Evolutionary conservation across 2,888 invertebrate genomes (phyloP).

Genomic region (Mesochorus sp.): DNA sequence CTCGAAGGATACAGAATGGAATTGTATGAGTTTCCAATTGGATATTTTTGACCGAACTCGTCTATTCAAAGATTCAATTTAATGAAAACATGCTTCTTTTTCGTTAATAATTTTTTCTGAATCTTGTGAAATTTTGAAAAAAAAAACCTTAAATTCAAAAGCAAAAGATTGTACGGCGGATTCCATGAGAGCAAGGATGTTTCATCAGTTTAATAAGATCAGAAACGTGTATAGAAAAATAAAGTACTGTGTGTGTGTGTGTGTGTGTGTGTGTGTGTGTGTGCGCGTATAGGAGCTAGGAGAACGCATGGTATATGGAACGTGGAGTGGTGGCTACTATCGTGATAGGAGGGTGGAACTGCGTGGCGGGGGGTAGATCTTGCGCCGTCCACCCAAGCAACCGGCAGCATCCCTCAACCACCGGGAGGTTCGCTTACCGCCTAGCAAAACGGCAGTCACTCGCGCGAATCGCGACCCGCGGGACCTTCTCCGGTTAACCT

Average conservation of each 20-base stretch:
- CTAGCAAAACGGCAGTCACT: constrained; percentile 77
- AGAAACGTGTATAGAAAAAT: too few species aligned
- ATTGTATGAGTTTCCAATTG: too few species aligned
- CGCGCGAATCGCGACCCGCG: constrained; percentile 78
- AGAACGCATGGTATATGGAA: constrained; percentile 33
- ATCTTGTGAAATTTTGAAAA: too few species aligned
- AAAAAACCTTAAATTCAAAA: too few species aligned
- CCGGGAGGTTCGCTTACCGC: constrained; percentile 60
- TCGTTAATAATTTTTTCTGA: too few species aligned
- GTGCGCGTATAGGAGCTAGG: constrained; percentile 3
- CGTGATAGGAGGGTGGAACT: constrained; percentile 60
- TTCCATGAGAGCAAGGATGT: too few species aligned
- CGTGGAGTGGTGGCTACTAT: constrained; percentile 38
- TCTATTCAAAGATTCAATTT: too few species aligned
- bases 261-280: not conserved
- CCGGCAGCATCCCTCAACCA: constrained; percentile 78
- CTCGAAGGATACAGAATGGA: too few species aligned
- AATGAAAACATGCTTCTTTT: too few species aligned
- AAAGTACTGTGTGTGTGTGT: not conserved
- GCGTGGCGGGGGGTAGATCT: constrained; percentile 77
- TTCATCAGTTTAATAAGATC: too few species aligned
- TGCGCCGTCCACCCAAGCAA: constrained; percentile 78
- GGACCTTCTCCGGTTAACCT: constrained; percentile 62
- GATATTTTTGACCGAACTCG: too few species aligned
- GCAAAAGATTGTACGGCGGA: too few species aligned